phyloP scores from a whole-genome alignment of 2,113 vertebrate genomes.

The Microcebus griseorufus region DNA sequence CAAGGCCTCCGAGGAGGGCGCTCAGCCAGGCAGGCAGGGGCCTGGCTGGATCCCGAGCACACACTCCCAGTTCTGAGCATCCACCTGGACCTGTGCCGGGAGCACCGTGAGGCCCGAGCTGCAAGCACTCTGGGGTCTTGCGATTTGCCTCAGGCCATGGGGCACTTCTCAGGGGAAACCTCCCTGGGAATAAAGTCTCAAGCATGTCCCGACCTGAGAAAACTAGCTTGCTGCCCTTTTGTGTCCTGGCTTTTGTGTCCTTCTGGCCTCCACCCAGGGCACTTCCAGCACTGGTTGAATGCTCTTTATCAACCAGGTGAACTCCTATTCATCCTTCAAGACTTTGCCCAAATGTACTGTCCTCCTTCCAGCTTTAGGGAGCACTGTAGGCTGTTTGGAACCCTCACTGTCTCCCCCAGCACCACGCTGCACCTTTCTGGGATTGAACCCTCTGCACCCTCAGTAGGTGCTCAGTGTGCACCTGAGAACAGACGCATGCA shows the following conservation, averaged over 20 bases:
- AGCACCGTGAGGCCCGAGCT: neutral
- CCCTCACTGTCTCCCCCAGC: neutral
- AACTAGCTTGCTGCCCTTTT: neutral
- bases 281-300: too few species aligned
- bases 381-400: rapidly evolving
- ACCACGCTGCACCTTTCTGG: neutral
- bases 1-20: neutral
- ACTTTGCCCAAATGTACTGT: neutral
- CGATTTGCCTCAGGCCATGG: neutral
- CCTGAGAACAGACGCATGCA: rapidly evolving
- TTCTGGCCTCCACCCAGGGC: too few species aligned
- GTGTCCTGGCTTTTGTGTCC: neutral
- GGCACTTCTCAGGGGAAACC: neutral
- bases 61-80: rapidly evolving
- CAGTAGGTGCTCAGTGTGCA: neutral
- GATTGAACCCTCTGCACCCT: neutral
- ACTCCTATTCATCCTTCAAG: neutral
- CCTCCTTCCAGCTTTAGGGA: neutral
- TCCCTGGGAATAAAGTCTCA: neutral
- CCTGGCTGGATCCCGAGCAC: too few species aligned
- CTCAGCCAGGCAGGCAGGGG: neutral
- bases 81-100: neutral
- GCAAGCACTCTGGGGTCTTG: neutral
- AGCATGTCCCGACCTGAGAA: neutral
- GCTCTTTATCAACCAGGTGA: neutral